Conservation (phyloP, 2,797 vertebrate genomes). For the Rallus crepitans region DNA sequence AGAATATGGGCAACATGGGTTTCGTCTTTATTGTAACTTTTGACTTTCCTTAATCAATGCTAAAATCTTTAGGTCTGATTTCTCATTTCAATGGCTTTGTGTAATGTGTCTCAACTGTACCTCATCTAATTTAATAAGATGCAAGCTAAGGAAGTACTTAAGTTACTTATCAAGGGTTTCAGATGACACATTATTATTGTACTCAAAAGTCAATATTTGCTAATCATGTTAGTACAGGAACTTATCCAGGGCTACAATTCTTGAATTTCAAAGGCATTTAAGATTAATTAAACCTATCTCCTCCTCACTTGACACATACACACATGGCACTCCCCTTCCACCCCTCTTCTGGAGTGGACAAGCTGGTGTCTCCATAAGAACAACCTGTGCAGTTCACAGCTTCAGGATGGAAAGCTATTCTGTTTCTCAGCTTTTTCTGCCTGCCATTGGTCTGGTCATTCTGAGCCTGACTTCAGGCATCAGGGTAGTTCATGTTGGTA, state of each 20-base stretch:
- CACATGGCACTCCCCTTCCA: neutral
- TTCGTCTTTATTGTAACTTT: constrained; percentile 64
- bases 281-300: constrained; percentile 81
- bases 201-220: constrained; percentile 85
- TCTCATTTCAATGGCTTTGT: constrained; percentile 77
- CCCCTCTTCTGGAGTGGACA: constrained; percentile 13
- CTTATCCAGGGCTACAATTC: constrained; percentile 79
- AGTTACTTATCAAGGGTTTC: constrained; percentile 84
- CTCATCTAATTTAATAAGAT: constrained; percentile 83
- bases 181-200: constrained; percentile 84
- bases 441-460: neutral
- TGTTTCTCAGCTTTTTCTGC: neutral
- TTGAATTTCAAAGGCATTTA: constrained; percentile 80
- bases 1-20: neutral
- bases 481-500: neutral
- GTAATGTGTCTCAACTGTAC: constrained; percentile 70
- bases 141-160: constrained; percentile 84
- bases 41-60: constrained; percentile 76
- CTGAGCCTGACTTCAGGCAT: neutral
- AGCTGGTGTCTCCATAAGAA: constrained; percentile 6
- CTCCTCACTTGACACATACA: constrained; percentile 20
- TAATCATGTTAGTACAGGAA: constrained; percentile 84
- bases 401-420: neutral
- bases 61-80: constrained; percentile 80
- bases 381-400: neutral